phyloP scores from a whole-genome alignment of 64 coral and sea anemone species.

The Cladopsammia gracilis region DNA sequence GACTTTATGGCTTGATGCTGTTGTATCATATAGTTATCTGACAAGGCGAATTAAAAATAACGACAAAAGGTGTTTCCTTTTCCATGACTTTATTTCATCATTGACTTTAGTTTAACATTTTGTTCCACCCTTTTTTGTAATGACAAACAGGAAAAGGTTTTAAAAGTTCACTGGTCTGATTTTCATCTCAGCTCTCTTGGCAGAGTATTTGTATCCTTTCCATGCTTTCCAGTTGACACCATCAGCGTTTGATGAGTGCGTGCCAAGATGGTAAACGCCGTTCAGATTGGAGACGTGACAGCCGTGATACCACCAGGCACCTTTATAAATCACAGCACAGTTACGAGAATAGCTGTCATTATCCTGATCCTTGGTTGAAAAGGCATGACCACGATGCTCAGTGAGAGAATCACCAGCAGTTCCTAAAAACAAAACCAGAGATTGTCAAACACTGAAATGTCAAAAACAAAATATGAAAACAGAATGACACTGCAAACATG shows the following conservation, averaged over 20 bases:
- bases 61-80: too few species aligned
- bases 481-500: too few species aligned
- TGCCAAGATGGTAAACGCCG: neutral
- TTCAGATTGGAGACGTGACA: neutral
- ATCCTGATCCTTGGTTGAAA: neutral
- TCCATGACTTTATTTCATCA: too few species aligned
- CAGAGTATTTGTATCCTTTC: neutral
- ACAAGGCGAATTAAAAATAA: too few species aligned
- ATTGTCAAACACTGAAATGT: too few species aligned
- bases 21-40: too few species aligned
- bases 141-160: too few species aligned
- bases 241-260: neutral
- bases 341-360: neutral
- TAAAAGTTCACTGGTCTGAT: neutral
- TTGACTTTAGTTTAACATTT: too few species aligned
- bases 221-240: neutral
- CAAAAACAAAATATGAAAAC: too few species aligned
- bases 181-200: slow-evolving; percentile 16
- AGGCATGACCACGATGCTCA: neutral
- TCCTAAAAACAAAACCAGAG: neutral
- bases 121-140: too few species aligned
- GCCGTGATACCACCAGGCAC: neutral
- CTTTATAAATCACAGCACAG: neutral
- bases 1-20: too few species aligned
- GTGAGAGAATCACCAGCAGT: neutral